Base-by-base conservation (phyloP, 2,113 vertebrate species). In the Antechinus stuartii region DNA sequence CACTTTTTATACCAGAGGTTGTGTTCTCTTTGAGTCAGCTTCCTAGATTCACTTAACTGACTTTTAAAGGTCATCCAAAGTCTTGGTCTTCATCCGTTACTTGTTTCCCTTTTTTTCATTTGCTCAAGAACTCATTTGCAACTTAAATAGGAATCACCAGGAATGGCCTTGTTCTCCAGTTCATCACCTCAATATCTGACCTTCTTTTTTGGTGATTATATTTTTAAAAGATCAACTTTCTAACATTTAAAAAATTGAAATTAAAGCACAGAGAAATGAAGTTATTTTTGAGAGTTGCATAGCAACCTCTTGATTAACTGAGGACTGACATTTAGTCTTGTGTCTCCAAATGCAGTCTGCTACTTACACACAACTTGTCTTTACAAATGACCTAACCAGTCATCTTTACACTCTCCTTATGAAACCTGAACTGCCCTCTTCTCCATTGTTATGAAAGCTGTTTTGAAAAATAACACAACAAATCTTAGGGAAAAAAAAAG, bases 231-330 rank as follows among this genome's bases (percentile, higher is more conserved):
- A n/a, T 2, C 8, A 54, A 57, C 27, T 95, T 94, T 90, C 61
- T 93, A 92, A 50, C 90, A 89, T 92, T 93, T 53, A 0, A 93
- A 3, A 94, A 95, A 22, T 55, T 89, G 53, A 96, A 97, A 96
- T 7, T 91, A 11, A 26, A 56, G 8, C 42, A 89, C n/a, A 95
- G 0, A 91, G 2, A 14, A 95, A 7, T 91, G 92, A n/a, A 3
- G 24, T 47, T 19, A 89, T 68, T 94, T 94, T 53, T 90, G 16
- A 92, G 93, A 10, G 8, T 3, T 56, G 30, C 91, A 2, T 50
- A 16, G 49, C 42, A 93, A 54, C 24, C 68, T 22, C 26, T 10
- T 56, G 2, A 57, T 53, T 89, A 8, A 61, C 52, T 35, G 56
- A 90, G 49, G 68, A 16, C 19, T 57, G 93, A 24, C 26, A 94